Evolutionary conservation across 2,113 vertebrate species (phyloP).

Genomic region (Piliocolobus tephrosceles): DNA sequence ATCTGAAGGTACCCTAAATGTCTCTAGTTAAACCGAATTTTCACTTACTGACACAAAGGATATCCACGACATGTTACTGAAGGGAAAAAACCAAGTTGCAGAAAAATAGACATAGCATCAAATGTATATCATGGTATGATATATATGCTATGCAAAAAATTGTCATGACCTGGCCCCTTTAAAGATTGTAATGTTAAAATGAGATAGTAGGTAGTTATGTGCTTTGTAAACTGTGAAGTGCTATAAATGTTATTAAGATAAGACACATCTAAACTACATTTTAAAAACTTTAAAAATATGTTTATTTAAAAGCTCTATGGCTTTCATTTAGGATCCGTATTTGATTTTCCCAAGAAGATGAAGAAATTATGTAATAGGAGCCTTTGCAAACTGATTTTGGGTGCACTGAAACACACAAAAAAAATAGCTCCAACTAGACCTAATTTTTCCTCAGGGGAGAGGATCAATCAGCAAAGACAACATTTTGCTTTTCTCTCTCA

Average conservation of each 20-base stretch:
- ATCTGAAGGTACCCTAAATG: background rate
- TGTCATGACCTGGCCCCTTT: background rate
- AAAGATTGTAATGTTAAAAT: background rate
- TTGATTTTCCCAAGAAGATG: background rate
- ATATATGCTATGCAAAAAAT: background rate
- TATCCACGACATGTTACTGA: background rate
- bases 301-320: background rate
- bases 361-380: background rate
- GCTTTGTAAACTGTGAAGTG: background rate
- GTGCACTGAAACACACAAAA: background rate
- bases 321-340: background rate
- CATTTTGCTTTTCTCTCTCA: background rate
- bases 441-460: background rate
- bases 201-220: background rate
- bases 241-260: background rate
- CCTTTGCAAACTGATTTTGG: background rate
- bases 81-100: background rate
- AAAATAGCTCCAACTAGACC: accelerated
- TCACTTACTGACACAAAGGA: background rate
- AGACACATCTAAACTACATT: background rate
- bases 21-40: background rate
- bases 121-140: background rate
- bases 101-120: background rate
- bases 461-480: background rate
- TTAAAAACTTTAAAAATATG: background rate